Evolutionary conservation across 1,140 invertebrate species (phyloP).

Genomic region (Chrysoperla carnea): DNA sequence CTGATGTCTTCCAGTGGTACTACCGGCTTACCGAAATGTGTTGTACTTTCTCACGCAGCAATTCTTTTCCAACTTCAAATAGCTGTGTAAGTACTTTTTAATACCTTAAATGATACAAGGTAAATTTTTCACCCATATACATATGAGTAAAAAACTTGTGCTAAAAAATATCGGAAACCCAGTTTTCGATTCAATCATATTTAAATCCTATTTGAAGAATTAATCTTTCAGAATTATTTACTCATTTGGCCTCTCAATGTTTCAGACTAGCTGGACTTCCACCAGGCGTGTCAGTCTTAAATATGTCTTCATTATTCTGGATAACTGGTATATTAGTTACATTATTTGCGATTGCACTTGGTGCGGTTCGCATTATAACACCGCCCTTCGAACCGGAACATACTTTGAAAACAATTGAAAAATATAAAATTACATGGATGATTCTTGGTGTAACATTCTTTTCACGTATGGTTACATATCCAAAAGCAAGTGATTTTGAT

Average conservation of each 20-base stretch:
- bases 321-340: constrained; percentile 11
- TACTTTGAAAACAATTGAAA: constrained; percentile 20
- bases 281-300: constrained; percentile 1
- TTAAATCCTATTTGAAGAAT: too few relatives aligned
- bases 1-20: constrained; percentile 53
- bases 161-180: too few relatives aligned
- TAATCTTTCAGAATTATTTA: too few relatives aligned
- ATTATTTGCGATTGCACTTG: constrained; percentile 10
- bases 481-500: constrained; percentile 15
- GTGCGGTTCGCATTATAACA: constrained; percentile 16
- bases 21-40: constrained; percentile 63
- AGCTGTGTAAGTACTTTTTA: background rate
- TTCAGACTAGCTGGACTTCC: background rate
- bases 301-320: constrained; percentile 14
- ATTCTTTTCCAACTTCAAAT: constrained; percentile 1
- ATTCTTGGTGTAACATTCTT: constrained; percentile 18
- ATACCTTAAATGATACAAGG: background rate
- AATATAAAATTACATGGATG: constrained; percentile 21
- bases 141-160: background rate
- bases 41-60: constrained; percentile 41
- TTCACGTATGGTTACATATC: constrained; percentile 17
- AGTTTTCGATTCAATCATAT: too few relatives aligned
- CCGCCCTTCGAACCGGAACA: constrained; percentile 17
- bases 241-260: too few relatives aligned
- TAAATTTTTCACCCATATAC: background rate